These are phyloP conservation scores for Mesembrinibis cayennensis DNA, from an alignment of 2,113 vertebrate species.

Conservation along the genomic window DNA sequence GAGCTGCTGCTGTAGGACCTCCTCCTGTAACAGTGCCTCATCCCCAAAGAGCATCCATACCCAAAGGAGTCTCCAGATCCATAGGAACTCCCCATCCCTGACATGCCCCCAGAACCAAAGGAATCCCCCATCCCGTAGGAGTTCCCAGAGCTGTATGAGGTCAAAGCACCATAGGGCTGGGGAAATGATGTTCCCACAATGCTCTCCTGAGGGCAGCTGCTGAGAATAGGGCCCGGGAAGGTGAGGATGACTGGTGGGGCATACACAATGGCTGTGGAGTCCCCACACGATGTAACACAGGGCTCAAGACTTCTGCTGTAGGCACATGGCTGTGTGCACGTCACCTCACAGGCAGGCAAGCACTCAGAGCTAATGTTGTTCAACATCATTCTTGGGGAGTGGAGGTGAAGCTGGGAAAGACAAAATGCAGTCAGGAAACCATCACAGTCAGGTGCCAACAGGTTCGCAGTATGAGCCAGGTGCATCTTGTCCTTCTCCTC, in stretches of 20 bases:
- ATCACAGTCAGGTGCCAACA: not conserved
- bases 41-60: accelerated
- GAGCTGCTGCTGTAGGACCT: not conserved
- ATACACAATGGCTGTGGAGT: not conserved
- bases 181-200: not conserved
- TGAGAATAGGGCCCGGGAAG: not conserved
- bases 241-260: not conserved
- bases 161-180: accelerated
- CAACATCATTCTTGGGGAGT: not conserved
- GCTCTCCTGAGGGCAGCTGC: conserved; percentile 25
- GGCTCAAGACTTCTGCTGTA: conserved; percentile 13
- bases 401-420: not conserved
- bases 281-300: not conserved
- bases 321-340: not conserved
- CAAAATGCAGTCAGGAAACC: accelerated
- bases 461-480: not conserved
- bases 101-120: accelerated
- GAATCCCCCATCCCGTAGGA: accelerated
- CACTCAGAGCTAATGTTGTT: not conserved
- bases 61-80: not conserved
- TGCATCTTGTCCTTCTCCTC: not conserved
- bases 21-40: not conserved
- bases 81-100: accelerated
- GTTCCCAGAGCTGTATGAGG: not conserved
- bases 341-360: not conserved